Evolutionary conservation across 1,140 invertebrate genomes (phyloP), one percentile per base, ranked within the genome.

Genomic region (Ceratina japonica): DNA sequence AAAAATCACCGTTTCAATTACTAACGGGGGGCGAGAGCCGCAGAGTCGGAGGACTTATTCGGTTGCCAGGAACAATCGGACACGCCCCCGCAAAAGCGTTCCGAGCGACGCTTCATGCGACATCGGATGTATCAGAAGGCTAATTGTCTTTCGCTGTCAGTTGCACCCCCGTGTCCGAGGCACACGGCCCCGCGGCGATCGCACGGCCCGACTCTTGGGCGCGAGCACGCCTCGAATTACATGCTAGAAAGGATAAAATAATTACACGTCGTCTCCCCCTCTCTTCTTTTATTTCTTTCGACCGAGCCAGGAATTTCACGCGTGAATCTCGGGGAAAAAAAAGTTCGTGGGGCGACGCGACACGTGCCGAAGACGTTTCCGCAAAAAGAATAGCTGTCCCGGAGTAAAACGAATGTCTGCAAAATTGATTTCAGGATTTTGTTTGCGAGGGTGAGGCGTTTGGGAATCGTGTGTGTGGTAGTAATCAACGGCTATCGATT

Each of bases 91-190:
- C 62, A 63, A 72, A 56, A 56, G 54, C 54, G 54, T 65, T 58
- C 70, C 78, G 52, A 68, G 49, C 10, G 58, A 69, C 70, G 69
- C 74, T 44, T 44, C 78, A 65, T 18, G 84, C 76, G 84, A 85
- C 84, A 86, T 85, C 71, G 85, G 79, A 81, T 88, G 88, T 89
- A 89, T 89, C 88, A 89, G 87, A 89, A 89, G 86, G 88, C 87
- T 89, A 88, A 89, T 89, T 89, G 88, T 89, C 87, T 89, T 88
- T 83, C 69, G 84, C 88, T 89, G 88, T 89, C 88, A 89, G 88
- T 89, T 89, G 88, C 88, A 89, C 88, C 86, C 37, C 87, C 84
- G 86, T 89, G 88, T 89, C 87, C 80, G 75, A 65, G 86, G 75
- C 88, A 89, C 81, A 88, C 87, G 84, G 87, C 88, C 88, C 88